Evolutionary conservation across 2,113 vertebrate species (phyloP).

Genomic region (Oreochromis aureus): DNA sequence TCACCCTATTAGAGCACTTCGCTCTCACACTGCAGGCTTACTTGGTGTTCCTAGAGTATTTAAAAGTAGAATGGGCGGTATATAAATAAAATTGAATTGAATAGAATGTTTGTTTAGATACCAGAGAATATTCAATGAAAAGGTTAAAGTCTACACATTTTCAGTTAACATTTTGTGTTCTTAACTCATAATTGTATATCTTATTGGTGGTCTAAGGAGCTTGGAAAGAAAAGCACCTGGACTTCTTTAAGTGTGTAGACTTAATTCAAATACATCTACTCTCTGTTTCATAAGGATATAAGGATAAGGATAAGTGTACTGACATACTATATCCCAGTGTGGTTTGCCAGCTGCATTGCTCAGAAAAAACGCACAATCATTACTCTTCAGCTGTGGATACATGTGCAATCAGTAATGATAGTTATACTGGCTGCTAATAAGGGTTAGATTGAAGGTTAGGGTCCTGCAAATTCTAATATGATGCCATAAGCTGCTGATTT

Average conservation of each 20-base stretch:
- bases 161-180: no score
- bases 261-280: not conserved
- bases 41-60: no score
- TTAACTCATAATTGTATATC: not conserved
- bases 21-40: no score
- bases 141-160: no score
- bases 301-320: not conserved
- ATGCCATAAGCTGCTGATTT: not conserved
- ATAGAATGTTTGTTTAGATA: no score
- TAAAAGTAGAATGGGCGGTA: no score
- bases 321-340: not conserved
- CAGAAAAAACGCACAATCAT: not conserved
- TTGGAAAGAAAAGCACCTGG: not conserved
- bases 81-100: no score
- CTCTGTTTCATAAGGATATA: not conserved
- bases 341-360: not conserved
- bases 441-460: not conserved
- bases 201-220: not conserved
- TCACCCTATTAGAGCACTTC: no score
- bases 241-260: not conserved
- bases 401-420: not conserved
- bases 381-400: not conserved
- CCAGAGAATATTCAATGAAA: no score
- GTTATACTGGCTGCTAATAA: not conserved
- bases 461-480: not conserved